Conservation (phyloP, 1,140 invertebrate genomes). For the Acromyrmex echinatior region DNA sequence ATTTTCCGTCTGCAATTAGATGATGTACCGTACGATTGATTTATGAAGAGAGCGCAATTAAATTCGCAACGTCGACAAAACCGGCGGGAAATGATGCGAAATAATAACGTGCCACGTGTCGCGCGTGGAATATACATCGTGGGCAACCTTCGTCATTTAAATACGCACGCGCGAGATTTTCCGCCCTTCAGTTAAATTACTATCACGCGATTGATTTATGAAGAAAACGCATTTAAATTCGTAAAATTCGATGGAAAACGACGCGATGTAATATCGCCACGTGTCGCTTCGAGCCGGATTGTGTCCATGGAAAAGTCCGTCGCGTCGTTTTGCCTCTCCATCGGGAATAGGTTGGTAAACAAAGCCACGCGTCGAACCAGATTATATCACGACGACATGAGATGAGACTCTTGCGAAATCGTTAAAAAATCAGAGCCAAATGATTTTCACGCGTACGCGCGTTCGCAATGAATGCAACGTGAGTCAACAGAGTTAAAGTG, state of each 20-base stretch:
- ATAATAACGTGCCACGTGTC: slow-evolving; percentile 21
- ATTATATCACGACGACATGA: neutral
- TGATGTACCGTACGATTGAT: neutral
- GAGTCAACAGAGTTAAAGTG: neutral
- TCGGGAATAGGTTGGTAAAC: slow-evolving; percentile 15
- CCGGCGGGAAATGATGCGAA: neutral
- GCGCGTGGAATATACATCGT: neutral
- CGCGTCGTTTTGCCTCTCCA: neutral
- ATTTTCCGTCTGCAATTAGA: slow-evolving; percentile 10
- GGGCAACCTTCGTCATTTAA: neutral
- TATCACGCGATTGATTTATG: slow-evolving; percentile 9
- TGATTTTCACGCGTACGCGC: neutral
- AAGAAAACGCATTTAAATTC: neutral
- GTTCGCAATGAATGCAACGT: neutral
- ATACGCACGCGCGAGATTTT: neutral
- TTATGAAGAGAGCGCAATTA: slow-evolving; percentile 27
- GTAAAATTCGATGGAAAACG: neutral
- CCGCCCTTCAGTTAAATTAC: neutral
- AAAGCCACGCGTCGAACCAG: slow-evolving; percentile 39
- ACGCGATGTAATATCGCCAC: neutral
- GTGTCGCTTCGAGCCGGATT: neutral
- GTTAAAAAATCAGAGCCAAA: neutral
- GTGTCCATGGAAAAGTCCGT: neutral
- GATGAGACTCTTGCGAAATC: slow-evolving; percentile 17
- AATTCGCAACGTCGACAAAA: slow-evolving; percentile 18